Conservation (phyloP, 2,888 invertebrate genomes). For the Uloborus plumipes region DNA sequence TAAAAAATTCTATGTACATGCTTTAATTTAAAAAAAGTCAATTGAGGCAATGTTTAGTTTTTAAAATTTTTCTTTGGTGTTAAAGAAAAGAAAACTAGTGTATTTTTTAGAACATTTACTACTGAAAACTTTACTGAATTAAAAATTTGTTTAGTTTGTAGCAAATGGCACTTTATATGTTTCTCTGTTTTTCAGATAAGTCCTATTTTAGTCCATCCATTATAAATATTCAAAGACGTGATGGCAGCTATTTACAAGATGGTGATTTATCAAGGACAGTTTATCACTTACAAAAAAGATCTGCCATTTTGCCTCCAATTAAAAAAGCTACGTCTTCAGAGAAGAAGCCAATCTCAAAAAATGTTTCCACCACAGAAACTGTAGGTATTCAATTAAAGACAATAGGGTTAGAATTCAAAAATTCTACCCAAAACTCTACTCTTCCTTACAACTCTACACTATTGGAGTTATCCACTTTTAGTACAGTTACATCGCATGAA, state of each 20-base stretch:
- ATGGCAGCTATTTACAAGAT: constrained; percentile 26
- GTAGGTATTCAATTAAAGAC: constrained; percentile 6
- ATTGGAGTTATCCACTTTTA: not conserved
- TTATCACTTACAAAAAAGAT: constrained; percentile 42
- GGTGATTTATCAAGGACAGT: constrained; percentile 27
- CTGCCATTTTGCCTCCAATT: constrained; percentile 17
- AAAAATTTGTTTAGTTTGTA: no score
- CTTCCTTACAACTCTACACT: constrained; percentile 17
- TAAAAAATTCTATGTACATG: no score
- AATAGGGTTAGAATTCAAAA: constrained; percentile 13
- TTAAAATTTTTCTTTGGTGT: no score
- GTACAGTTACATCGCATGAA: not conserved
- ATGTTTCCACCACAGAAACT: constrained; percentile 16
- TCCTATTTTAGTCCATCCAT: constrained; percentile 35
- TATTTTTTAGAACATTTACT: no score
- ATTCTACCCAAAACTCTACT: constrained; percentile 17
- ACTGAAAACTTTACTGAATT: no score
- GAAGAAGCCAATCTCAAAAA: constrained; percentile 26
- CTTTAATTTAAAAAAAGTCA: no score
- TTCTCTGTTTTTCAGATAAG: not conserved
- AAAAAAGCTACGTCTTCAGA: constrained; percentile 31
- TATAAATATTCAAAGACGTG: constrained; percentile 20
- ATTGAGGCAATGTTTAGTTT: no score
- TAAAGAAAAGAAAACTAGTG: no score
- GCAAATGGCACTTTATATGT: no score